These are phyloP conservation scores for Lithophane ornitopus DNA, from an alignment of 2,888 invertebrate genomes.

Conservation along the genomic window DNA sequence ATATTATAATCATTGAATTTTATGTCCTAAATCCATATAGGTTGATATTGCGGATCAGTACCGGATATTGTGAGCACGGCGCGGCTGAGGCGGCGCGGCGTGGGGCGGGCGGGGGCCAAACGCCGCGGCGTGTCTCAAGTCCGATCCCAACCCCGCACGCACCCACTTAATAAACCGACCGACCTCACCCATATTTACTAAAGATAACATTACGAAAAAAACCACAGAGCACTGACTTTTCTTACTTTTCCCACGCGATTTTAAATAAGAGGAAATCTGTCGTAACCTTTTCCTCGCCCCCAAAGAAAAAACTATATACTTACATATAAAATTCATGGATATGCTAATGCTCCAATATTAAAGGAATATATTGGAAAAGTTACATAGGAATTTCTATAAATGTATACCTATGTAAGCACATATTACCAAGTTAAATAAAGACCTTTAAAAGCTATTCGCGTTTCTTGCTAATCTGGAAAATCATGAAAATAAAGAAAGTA, in stretches of 20 bases:
- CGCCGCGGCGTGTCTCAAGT: conserved; percentile 59
- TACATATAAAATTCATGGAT: conserved; percentile 64
- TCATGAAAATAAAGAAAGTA: neutral
- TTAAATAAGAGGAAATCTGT: conserved; percentile 54
- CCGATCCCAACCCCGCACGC: conserved; percentile 73
- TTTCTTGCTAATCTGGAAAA: conserved; percentile 7
- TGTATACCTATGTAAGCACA: conserved; percentile 4
- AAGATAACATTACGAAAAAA: conserved; percentile 72
- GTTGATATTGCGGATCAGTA: conserved; percentile 77
- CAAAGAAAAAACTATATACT: conserved; percentile 31
- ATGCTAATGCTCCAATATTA: conserved; percentile 63
- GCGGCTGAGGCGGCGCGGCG: conserved; percentile 47
- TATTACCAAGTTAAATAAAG: conserved; percentile 1
- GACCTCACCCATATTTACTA: conserved; percentile 72
- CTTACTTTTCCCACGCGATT: conserved; percentile 61
- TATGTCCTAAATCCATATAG: conserved; percentile 78
- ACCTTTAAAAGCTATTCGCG: conserved; percentile 1
- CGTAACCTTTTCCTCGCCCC: conserved; percentile 40
- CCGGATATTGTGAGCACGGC: conserved; percentile 79
- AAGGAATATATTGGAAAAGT: conserved; percentile 50
- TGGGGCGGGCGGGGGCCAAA: conserved; percentile 31
- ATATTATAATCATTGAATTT: conserved; percentile 79
- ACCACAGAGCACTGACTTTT: conserved; percentile 58
- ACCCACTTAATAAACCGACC: conserved; percentile 72
- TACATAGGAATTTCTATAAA: conserved; percentile 19